These are phyloP conservation scores for Tragelaphus oryx DNA, from an alignment of 2,797 vertebrate genomes.

Conservation along the genomic window DNA sequence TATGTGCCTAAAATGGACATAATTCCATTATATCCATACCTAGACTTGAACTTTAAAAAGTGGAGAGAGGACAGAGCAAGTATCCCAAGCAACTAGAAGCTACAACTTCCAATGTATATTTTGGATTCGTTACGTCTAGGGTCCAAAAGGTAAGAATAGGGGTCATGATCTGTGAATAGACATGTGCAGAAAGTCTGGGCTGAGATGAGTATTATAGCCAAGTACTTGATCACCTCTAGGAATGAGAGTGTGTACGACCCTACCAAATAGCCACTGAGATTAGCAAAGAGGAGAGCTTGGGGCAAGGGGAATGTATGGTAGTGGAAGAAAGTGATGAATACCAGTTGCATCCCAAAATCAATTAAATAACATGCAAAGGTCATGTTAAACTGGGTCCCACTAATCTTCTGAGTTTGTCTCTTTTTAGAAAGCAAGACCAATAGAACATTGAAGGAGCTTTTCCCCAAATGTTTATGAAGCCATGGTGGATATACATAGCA, in stretches of 20 bases:
- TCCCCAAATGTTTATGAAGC: not conserved
- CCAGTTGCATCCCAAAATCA: not conserved
- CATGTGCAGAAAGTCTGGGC: too few relatives aligned
- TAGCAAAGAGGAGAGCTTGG: not conserved
- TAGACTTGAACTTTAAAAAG: not conserved
- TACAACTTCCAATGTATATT: not conserved
- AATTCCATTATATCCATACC: not conserved
- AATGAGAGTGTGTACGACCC: not conserved
- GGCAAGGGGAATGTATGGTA: too few relatives aligned
- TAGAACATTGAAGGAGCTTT: not conserved
- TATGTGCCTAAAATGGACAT: not conserved
- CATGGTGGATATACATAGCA: not conserved
- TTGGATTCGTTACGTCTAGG: not conserved
- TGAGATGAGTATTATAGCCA: not conserved
- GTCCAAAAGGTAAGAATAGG: not conserved
- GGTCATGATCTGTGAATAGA: not conserved
- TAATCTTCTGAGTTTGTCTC: not conserved
- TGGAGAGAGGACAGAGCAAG: not conserved
- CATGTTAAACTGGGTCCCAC: too few relatives aligned
- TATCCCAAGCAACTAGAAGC: not conserved
- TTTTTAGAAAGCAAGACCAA: not conserved
- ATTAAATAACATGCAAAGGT: not conserved
- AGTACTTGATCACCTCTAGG: not conserved
- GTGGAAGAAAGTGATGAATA: not conserved
- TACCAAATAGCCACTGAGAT: not conserved